These are phyloP conservation scores for Micoletzkya japonica DNA, from an alignment of 2,888 invertebrate genomes.

Conservation along the genomic window DNA sequence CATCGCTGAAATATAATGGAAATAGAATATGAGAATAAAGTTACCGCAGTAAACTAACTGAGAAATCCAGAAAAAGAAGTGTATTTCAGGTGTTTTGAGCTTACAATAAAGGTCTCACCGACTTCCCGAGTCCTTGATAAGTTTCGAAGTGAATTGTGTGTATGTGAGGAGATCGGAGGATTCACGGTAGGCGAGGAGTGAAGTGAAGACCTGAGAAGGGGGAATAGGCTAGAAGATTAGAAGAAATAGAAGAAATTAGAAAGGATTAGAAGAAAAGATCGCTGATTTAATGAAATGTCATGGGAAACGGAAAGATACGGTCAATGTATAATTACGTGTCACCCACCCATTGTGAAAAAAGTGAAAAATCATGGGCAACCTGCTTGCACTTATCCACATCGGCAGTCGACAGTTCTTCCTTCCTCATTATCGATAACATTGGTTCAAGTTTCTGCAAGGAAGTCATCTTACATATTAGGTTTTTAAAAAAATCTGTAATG, in stretches of 20 bases:
- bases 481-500: neutral
- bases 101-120: neutral
- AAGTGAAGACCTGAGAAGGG: slow-evolving; percentile 4
- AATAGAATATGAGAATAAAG: slow-evolving; percentile 9
- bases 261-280: neutral
- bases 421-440: slow-evolving; percentile 29
- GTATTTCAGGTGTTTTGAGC: neutral
- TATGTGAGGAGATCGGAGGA: slow-evolving; percentile 22
- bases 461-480: too few relatives aligned
- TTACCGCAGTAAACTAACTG: neutral
- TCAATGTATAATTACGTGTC: too few relatives aligned
- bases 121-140: neutral
- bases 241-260: too few relatives aligned
- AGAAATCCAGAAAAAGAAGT: neutral
- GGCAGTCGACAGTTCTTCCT: slow-evolving; percentile 29
- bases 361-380: too few relatives aligned
- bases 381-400: slow-evolving; percentile 40
- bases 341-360: too few relatives aligned
- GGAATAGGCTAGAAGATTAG: too few relatives aligned
- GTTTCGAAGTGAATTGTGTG: slow-evolving; percentile 11
- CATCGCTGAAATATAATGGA: slow-evolving; percentile 31
- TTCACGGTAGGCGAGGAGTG: slow-evolving; percentile 2
- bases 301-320: too few relatives aligned
- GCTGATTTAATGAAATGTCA: too few relatives aligned
- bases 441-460: slow-evolving; percentile 27